Evolutionary conservation across 2,113 vertebrate species (phyloP), one percentile per base, ranked within the genome.

Genomic region (Antechinus flavipes): DNA sequence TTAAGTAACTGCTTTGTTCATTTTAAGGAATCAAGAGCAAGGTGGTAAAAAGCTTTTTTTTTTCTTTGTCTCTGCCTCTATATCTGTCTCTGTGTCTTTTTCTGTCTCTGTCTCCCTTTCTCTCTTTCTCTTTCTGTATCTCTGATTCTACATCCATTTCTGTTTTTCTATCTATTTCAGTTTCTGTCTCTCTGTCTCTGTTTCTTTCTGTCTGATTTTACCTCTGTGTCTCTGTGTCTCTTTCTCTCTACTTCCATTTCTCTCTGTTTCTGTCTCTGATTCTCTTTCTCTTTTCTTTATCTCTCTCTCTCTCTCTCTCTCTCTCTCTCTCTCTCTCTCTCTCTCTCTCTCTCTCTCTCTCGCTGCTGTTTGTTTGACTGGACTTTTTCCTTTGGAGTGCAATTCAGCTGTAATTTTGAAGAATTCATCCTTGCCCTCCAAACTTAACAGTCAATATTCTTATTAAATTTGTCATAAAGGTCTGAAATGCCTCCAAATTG

Each of bases 1-100:
- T 97, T 96, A 97, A 84, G 7, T 92, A 93, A 84, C 92, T 56
- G 46, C 89, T 97, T 97, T 96, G 90, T 94, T 93, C 94, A 58
- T 5, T 91, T 96, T 27, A 3, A 91, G 49, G 89, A 89, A 93
- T 92, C 95, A 95, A 96, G 97, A 92, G n/a, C 30, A 93, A 8
- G 5, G 0, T 61, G 23, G 92, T 93, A 42, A 84, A 89, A 54
- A 97, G 0, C 3, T 84, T 96, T 97, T 97, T 90, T 94, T 54
- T 58, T 30, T 55, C 94, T 96, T 46, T 58, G 25, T 58, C 55
- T 49, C 50, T 52, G 50, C 50, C 50, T 52, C 50, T 52, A 10
- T 52, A 0, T 52, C 50, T 52, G 50, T 52, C 50, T 52, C 50
- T 52, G 50, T 52, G 8, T 50, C 50, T 50, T 42, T 42, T 42